These are phyloP conservation scores for Bostrychus sinensis DNA, from an alignment of 2,113 vertebrate genomes.

Conservation along the genomic window DNA sequence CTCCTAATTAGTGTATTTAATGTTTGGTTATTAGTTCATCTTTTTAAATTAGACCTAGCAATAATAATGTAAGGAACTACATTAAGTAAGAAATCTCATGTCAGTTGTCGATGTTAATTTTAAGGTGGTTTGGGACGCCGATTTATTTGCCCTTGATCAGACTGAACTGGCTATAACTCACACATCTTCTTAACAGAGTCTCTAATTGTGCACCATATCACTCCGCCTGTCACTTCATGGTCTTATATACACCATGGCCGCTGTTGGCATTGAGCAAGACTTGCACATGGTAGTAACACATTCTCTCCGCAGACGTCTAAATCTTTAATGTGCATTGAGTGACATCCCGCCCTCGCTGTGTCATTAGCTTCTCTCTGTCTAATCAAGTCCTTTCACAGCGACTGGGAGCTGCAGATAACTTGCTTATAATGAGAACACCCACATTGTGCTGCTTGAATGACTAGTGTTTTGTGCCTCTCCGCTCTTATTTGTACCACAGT, in stretches of 20 bases:
- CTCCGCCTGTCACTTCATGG: conserved; percentile 43
- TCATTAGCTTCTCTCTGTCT: conserved; percentile 66
- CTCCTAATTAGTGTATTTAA: no score
- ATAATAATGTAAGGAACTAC: no score
- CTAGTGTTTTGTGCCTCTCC: conserved; percentile 52
- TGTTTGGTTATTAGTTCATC: no score
- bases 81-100: no score
- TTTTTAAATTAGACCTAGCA: no score
- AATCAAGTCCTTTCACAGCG: conserved; percentile 65
- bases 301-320: conserved; percentile 69
- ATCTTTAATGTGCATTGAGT: conserved; percentile 75
- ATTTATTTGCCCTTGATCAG: conserved; percentile 42
- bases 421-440: conserved; percentile 68
- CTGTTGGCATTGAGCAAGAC: conserved; percentile 46
- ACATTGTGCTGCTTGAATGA: conserved; percentile 52
- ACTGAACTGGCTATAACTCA: conserved; percentile 56
- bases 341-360: conserved; percentile 64
- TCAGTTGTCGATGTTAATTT: not conserved
- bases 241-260: conserved; percentile 27
- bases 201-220: conserved; percentile 52
- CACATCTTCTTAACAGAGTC: conserved; percentile 46
- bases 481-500: conserved; percentile 42
- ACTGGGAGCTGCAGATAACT: conserved; percentile 64
- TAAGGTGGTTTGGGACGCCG: conserved; percentile 37
- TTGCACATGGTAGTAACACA: conserved; percentile 46